Evolutionary conservation across 2,797 vertebrate species (phyloP).

Genomic region (Oreortyx pictus): DNA sequence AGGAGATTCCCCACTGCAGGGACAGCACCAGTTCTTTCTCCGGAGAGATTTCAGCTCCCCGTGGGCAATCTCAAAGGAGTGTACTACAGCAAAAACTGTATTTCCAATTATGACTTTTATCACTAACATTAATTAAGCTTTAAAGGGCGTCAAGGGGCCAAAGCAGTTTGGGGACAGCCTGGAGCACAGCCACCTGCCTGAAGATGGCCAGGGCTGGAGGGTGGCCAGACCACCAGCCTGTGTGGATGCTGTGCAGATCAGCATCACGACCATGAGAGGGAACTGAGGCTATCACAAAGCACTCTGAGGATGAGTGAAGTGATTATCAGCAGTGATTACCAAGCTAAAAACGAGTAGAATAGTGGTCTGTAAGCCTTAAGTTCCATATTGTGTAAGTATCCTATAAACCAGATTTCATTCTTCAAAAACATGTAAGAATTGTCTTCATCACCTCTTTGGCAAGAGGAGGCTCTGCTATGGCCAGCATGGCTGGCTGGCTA

Average conservation of each 20-base stretch:
- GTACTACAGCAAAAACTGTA: not conserved
- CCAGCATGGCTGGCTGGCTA: not conserved
- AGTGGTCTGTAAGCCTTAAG: not conserved
- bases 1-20: not conserved
- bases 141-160: no score
- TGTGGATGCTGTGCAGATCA: not conserved
- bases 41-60: not conserved
- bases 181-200: not conserved
- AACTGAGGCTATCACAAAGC: not conserved
- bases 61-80: accelerated
- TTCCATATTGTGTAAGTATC: not conserved
- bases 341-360: not conserved
- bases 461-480: not conserved
- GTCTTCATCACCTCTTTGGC: not conserved
- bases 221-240: not conserved
- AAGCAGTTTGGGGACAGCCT: not conserved
- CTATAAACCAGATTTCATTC: not conserved
- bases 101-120: accelerated
- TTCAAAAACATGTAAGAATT: not conserved
- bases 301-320: not conserved
- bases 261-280: not conserved
- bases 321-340: not conserved
- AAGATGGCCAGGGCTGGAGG: not conserved
- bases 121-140: accelerated
- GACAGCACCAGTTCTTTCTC: accelerated